Conservation (phyloP, 1,140 invertebrate species). For the Drosophila rhopaloa region DNA sequence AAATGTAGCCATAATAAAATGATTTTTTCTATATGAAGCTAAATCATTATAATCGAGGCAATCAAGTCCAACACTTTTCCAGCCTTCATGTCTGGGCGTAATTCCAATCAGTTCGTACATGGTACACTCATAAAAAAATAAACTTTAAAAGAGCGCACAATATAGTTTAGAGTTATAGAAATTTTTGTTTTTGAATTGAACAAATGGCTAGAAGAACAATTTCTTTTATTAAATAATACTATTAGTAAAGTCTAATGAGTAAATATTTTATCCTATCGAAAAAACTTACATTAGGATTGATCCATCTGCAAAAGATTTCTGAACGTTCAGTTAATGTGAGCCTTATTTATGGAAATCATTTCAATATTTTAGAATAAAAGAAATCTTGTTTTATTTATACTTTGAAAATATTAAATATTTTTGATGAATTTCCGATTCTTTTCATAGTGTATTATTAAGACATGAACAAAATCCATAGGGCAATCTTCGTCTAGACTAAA, state of each 20-base stretch:
- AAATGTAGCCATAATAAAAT: background rate
- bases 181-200: too few species aligned
- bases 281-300: too few species aligned
- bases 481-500: slow-evolving; percentile 61
- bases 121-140: slow-evolving; percentile 4
- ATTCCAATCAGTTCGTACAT: slow-evolving; percentile 63
- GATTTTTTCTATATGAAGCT: background rate
- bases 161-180: too few species aligned
- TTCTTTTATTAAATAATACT: too few species aligned
- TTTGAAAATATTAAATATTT: background rate
- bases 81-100: slow-evolving; percentile 12
- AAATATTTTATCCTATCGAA: too few species aligned
- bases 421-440: background rate
- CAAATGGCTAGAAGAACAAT: too few species aligned
- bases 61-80: slow-evolving; percentile 1
- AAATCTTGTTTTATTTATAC: too few species aligned
- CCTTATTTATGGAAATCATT: background rate
- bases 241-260: too few species aligned
- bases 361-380: background rate
- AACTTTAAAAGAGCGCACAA: too few species aligned
- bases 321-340: too few species aligned
- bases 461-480: slow-evolving; percentile 28
- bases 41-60: slow-evolving; percentile 3
- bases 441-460: slow-evolving; percentile 22
- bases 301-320: too few species aligned